Base-by-base conservation (phyloP, 2,888 invertebrate genomes). In the Myathropa florea region DNA sequence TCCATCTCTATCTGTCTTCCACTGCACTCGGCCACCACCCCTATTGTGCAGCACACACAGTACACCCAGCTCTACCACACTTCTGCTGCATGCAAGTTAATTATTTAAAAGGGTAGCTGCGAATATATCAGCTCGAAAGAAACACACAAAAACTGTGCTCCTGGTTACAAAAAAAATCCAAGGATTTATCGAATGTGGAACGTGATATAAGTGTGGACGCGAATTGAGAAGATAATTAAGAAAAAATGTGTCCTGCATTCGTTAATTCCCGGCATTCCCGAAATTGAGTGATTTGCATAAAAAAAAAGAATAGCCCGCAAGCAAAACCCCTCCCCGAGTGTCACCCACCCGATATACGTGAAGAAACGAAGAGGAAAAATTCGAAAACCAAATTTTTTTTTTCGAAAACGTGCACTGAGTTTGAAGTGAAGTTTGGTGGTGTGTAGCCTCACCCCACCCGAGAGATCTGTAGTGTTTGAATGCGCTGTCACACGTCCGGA, bases 81-180 rank as follows among this genome's bases (percentile, higher is more conserved):
- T 86, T 86, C 60, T 79, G 70, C 86, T 83, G 86, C 86, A 86
- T 83, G 75, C 86, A 86, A 83, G 86, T 86, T 86, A 82, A 86
- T 83, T 83, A 86, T 85, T 85, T 77, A 82, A 85, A 85, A 85
- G 85, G 67, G 57, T 85, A 79, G 60, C 59, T 39, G 18, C 63
- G 53, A 73, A 80, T 71, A 68, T 72, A 64, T 71, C 61, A 80
- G 61, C 63, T 68, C 46, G 24, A 21, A 36, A 68, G 9, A 14
- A 59, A 18, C 24, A 28, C 3, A 30, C 6, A 67, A 28, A 76
- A 71, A 53, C 26, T 12, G 21, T 65, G 30, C 59, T 53, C 36
- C 39, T 85, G 68, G 70, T 77, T 59, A 79, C 1, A 61, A 81
- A 71, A 30, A 30, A 30, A 30, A 30, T 1, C 18, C 2, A 70